Conservation (phyloP, 2,888 invertebrate genomes). For the Ligdia adustata region DNA sequence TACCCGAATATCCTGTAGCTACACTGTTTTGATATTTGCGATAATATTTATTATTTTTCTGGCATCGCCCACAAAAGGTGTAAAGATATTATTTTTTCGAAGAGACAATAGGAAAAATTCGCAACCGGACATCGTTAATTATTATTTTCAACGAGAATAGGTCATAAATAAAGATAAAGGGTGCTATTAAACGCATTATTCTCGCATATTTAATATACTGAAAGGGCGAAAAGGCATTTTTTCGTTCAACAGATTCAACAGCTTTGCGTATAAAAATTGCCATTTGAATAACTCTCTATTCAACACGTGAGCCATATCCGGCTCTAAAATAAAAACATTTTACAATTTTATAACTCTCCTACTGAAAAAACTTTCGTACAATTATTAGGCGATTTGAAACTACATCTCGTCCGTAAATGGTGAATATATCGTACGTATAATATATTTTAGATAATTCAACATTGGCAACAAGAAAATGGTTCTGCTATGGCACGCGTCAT, state of each 20-base stretch:
- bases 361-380: constrained; percentile 6
- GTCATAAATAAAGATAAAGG: constrained; percentile 80
- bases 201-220: constrained; percentile 81
- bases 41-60: constrained; percentile 33
- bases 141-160: constrained; percentile 70
- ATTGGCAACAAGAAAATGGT: constrained; percentile 40
- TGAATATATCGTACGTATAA: constrained; percentile 20
- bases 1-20: constrained; percentile 22
- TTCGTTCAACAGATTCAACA: constrained; percentile 71
- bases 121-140: constrained; percentile 72
- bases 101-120: constrained; percentile 68
- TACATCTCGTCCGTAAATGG: constrained; percentile 13
- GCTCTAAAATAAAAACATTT: constrained; percentile 3
- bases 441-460: constrained; percentile 30
- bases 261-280: constrained; percentile 70
- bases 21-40: constrained; percentile 26
- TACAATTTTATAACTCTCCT: constrained; percentile 3
- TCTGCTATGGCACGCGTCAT: constrained; percentile 49
- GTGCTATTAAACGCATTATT: constrained; percentile 83
- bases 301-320: constrained; percentile 44
- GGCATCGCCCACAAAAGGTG: constrained; percentile 38
- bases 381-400: constrained; percentile 14
- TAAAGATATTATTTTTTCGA: constrained; percentile 56
- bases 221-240: constrained; percentile 69
- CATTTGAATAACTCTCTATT: constrained; percentile 68